Evolutionary conservation across 2,888 invertebrate genomes (phyloP).

Genomic region (Catotricha subobsoleta): DNA sequence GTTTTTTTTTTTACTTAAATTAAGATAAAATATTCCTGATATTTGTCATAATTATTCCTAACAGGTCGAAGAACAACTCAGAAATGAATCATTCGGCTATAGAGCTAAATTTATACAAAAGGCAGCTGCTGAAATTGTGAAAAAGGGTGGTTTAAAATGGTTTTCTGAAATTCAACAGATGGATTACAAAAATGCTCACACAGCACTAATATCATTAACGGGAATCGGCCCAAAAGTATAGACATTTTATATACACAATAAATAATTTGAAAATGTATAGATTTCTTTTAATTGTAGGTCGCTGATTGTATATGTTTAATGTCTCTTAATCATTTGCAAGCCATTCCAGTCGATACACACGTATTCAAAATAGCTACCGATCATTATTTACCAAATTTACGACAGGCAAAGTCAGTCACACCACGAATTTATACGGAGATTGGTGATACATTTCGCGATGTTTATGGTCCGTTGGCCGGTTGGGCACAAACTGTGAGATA

Average conservation of each 20-base stretch:
- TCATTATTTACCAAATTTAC: constrained; percentile 61
- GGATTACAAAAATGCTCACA: constrained; percentile 54
- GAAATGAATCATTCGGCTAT: constrained; percentile 67
- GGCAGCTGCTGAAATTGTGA: constrained; percentile 48
- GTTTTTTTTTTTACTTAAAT: not conserved
- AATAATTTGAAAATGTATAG: constrained; percentile 1
- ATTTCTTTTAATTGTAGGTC: constrained; percentile 38
- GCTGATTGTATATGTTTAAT: constrained; percentile 96
- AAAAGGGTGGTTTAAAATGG: constrained; percentile 56
- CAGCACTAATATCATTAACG: constrained; percentile 54
- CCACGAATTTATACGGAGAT: constrained; percentile 74
- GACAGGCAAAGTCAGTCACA: constrained; percentile 52
- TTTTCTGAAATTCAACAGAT: constrained; percentile 44
- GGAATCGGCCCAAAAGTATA: constrained; percentile 86
- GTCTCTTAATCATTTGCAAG: constrained; percentile 74
- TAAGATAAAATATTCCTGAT: not conserved
- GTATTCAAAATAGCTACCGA: constrained; percentile 77
- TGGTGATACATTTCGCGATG: constrained; percentile 53
- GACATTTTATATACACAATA: not conserved
- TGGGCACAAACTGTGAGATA: constrained; percentile 83
- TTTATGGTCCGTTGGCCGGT: constrained; percentile 77
- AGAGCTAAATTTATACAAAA: constrained; percentile 71
- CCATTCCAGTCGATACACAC: constrained; percentile 92
- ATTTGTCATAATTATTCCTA: constrained; percentile 8
- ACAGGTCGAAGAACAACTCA: constrained; percentile 51